Base-by-base conservation (phyloP, 2,888 invertebrate species). In the Spisula solida region DNA sequence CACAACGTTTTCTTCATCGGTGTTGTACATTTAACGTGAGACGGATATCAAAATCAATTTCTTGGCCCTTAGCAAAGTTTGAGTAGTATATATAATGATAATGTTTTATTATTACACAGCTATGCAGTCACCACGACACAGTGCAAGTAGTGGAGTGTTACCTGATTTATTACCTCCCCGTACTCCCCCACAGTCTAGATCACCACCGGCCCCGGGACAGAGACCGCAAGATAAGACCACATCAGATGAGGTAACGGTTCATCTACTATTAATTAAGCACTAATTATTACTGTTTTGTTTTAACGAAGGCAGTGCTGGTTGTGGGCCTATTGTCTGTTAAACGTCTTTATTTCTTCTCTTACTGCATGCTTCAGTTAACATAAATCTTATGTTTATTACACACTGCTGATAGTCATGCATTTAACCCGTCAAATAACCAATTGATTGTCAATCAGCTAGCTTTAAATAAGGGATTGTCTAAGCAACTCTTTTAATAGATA, bases 131-230 rank as follows among this genome's bases (percentile, higher is more conserved):
- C 95, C 95, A 8, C 90, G 94, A 29, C 95, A 94, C 92, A 94
- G 95, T 88, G 93, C 93, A 80, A 95, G 94, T 84, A 98, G 98
- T 97, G 98, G 98, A 86, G 99, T 99, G 87, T 97, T 99, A 94
- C 99, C 99, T 86, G 99, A 99, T 97, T 97, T 99, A 94, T 98
- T 99, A 94, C 99, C 99, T 96, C 98, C 96, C 10, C 97, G 96
- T 92, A 96, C 96, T 14, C 96, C 96, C 93, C 93, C 96, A 55
- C 95, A 95, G 94, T 94, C 95, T 51, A 92, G 95, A 29, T 94
- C 94, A n/a, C 94, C 95, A 93, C 98, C 98, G 56, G 98, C 98
- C 90, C 98, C 98, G 94, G 88, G 90, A n/a, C 98, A 98, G 95
- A 97, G 99, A 85, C 95, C 96, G 6, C 98, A 98, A 96, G 99